These are phyloP conservation scores for Noctua janthe DNA, from an alignment of 2,888 invertebrate genomes.

Conservation along the genomic window DNA sequence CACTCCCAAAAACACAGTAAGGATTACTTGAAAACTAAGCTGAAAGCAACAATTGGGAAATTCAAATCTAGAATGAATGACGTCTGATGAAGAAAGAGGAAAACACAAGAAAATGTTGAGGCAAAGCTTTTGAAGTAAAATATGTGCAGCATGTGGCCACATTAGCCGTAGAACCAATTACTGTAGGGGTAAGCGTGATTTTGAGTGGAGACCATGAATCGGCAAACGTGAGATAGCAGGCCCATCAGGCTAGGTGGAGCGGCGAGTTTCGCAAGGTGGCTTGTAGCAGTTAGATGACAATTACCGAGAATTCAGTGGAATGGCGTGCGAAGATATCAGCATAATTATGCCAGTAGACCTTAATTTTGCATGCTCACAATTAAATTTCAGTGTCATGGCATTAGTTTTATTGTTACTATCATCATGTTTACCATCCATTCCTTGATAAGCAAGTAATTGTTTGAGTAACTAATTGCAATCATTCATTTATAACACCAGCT, in stretches of 20 bases:
- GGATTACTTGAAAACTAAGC: neutral
- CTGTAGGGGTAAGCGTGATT: neutral
- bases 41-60: neutral
- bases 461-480: slow-evolving; percentile 18
- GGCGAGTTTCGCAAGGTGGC: neutral
- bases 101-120: neutral
- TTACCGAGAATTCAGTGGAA: neutral
- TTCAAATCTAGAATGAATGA: neutral
- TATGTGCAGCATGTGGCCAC: neutral
- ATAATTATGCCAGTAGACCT: neutral
- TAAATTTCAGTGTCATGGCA: neutral
- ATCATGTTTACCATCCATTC: neutral
- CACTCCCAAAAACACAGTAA: neutral
- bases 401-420: neutral
- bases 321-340: neutral
- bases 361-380: neutral
- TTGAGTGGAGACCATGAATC: neutral
- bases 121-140: neutral
- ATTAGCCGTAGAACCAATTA: neutral
- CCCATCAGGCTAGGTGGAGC: neutral
- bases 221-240: neutral
- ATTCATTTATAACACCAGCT: slow-evolving; percentile 7
- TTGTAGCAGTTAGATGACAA: neutral
- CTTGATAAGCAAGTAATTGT: slow-evolving; percentile 11
- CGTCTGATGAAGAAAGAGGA: neutral